Evolutionary conservation across 1,140 invertebrate species (phyloP).

Genomic region (Oedothorax gibbosus): DNA sequence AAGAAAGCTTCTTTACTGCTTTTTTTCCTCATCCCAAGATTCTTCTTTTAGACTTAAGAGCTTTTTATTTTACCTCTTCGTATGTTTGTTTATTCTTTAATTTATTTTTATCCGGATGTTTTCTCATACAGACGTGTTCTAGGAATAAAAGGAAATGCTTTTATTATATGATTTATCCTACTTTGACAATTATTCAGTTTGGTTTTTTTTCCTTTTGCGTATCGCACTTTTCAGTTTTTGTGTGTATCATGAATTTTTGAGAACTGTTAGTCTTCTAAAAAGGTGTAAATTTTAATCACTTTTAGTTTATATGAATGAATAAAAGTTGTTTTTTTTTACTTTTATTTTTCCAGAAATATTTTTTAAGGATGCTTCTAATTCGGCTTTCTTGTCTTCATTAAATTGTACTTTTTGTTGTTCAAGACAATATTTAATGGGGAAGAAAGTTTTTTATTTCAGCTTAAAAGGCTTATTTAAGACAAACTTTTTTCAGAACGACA

Average conservation of each 20-base stretch:
- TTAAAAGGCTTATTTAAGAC: neutral
- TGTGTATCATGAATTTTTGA: slow-evolving; percentile 21
- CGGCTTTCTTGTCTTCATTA: neutral
- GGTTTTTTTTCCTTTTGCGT: neutral
- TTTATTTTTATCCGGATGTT: slow-evolving; percentile 14
- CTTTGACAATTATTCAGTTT: slow-evolving; percentile 48
- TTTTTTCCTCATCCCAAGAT: slow-evolving; percentile 17
- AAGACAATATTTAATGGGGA: neutral
- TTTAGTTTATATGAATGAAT: slow-evolving; percentile 24
- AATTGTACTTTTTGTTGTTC: neutral
- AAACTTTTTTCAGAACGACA: too few species aligned
- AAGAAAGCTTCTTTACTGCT: slow-evolving; percentile 25
- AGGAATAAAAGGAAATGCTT: slow-evolving; percentile 43
- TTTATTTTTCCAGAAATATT: neutral
- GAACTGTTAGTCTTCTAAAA: slow-evolving; percentile 21
- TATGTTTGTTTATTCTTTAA: slow-evolving; percentile 55
- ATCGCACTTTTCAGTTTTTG: slow-evolving; percentile 9
- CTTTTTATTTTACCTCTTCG: slow-evolving; percentile 49
- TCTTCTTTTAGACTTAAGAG: slow-evolving; percentile 44
- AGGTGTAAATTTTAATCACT: slow-evolving; percentile 44
- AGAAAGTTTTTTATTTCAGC: neutral
- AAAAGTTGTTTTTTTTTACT: neutral
- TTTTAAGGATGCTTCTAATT: neutral
- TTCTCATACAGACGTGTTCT: slow-evolving; percentile 25
- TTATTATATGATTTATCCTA: slow-evolving; percentile 44